Evolutionary conservation across 2,113 vertebrate genomes (phyloP).

Genomic region (Taurulus bubalis): DNA sequence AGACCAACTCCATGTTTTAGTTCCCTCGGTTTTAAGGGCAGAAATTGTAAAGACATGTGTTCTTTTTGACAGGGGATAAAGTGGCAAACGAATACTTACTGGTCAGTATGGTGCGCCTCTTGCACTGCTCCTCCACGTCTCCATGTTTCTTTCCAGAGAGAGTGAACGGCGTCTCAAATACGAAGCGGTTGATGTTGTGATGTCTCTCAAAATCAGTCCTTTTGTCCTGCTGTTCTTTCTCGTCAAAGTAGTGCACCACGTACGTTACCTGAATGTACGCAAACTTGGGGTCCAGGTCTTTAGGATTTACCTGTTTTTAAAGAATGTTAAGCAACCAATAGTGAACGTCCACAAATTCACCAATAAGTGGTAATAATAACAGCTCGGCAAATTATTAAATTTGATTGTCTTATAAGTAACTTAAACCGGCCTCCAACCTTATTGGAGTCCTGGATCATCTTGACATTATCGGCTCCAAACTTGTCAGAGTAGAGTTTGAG

Average conservation of each 20-base stretch:
- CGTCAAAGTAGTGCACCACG: slow-evolving; percentile 94
- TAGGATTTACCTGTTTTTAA: slow-evolving; percentile 91
- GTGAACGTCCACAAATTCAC: neutral
- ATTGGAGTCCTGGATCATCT: slow-evolving; percentile 99
- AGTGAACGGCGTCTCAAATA: slow-evolving; percentile 97
- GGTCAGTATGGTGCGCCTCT: slow-evolving; percentile 93
- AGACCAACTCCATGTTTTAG: neutral
- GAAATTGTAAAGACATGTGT: neutral
- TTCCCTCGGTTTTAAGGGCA: neutral
- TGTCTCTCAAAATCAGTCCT: slow-evolving; percentile 96
- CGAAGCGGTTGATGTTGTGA: slow-evolving; percentile 96
- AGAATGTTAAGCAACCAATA: neutral
- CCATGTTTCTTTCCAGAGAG: slow-evolving; percentile 96
- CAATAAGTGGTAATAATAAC: neutral
- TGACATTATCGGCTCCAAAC: slow-evolving; percentile 97
- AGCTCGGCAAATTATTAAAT: neutral
- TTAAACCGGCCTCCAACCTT: slow-evolving; percentile 83
- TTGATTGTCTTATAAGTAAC: neutral
- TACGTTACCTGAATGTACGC: slow-evolving; percentile 99
- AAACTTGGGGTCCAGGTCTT: slow-evolving; percentile 94
- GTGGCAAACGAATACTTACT: slow-evolving; percentile 81
- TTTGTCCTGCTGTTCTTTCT: slow-evolving; percentile 93
- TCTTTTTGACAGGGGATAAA: neutral
- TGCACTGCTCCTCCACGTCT: slow-evolving; percentile 97
- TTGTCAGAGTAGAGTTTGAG: slow-evolving; percentile 98